Evolutionary conservation across 1,140 invertebrate species (phyloP).

Genomic region (Calosoma granatense): DNA sequence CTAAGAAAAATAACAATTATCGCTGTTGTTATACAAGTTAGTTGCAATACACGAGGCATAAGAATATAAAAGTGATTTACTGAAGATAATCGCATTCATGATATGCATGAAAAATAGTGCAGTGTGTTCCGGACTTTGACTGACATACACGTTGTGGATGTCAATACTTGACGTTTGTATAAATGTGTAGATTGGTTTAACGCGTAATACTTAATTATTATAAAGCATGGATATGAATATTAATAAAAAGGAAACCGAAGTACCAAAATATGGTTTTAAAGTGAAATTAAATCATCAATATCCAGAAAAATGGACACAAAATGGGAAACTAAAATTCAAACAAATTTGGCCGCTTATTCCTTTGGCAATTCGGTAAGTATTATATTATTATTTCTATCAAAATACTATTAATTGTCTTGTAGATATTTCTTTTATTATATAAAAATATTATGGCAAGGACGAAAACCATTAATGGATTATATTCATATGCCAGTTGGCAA

Average conservation of each 20-base stretch:
- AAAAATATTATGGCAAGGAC: conserved; percentile 43
- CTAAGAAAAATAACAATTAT: no score
- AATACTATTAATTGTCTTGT: conserved; percentile 14
- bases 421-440: conserved; percentile 61
- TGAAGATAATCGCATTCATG: no score
- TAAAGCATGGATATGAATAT: no score
- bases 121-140: no score
- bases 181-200: no score
- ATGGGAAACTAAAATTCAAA: conserved; percentile 48
- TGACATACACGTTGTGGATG: no score
- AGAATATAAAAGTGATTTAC: no score
- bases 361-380: conserved; percentile 46
- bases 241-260: conserved; percentile 12
- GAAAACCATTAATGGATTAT: conserved; percentile 60
- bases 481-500: conserved; percentile 48
- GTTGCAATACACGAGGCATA: no score
- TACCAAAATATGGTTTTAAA: conserved; percentile 56
- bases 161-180: no score
- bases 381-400: conserved; percentile 13
- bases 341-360: conserved; percentile 55
- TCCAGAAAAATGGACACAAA: conserved; percentile 60
- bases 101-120: no score
- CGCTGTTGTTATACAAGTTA: no score
- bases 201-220: no score
- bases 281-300: conserved; percentile 64